phyloP scores from a whole-genome alignment of 1,140 invertebrate species.

The Bombus waltoni region DNA sequence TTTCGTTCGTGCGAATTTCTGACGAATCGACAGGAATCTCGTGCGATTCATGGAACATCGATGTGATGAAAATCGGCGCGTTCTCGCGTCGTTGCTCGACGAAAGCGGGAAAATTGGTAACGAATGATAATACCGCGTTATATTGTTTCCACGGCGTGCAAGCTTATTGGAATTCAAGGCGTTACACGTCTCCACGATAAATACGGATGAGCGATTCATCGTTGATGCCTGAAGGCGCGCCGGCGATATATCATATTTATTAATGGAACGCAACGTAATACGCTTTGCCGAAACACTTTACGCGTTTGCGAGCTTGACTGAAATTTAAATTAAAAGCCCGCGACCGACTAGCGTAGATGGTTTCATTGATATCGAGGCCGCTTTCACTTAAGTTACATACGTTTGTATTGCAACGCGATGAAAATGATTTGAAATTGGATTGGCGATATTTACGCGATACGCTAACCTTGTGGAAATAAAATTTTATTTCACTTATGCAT shows the following conservation, averaged over 20 bases:
- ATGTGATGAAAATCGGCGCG: not conserved
- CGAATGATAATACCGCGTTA: slow-evolving; percentile 20
- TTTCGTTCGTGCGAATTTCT: not conserved
- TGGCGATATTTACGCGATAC: no score
- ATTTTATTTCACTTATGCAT: no score
- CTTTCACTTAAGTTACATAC: not conserved
- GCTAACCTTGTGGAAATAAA: no score
- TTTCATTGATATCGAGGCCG: not conserved
- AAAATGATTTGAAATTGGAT: not conserved
- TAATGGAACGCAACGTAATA: slow-evolving; percentile 45
- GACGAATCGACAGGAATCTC: not conserved
- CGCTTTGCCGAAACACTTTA: slow-evolving; percentile 46
- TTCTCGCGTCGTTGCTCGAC: not conserved
- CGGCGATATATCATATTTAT: slow-evolving; percentile 52
- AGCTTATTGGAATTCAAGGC: slow-evolving; percentile 49
- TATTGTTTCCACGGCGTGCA: slow-evolving; percentile 26
- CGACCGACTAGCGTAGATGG: not conserved
- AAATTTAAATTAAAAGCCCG: slow-evolving; percentile 22
- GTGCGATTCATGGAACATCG: not conserved
- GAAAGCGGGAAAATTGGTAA: slow-evolving; percentile 33
- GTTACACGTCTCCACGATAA: slow-evolving; percentile 42
- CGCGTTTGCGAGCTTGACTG: slow-evolving; percentile 13
- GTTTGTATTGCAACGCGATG: not conserved
- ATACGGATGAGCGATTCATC: slow-evolving; percentile 50
- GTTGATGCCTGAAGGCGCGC: slow-evolving; percentile 36